Conservation (phyloP, 1,140 invertebrate species). For the Brachionus plicatilis region DNA sequence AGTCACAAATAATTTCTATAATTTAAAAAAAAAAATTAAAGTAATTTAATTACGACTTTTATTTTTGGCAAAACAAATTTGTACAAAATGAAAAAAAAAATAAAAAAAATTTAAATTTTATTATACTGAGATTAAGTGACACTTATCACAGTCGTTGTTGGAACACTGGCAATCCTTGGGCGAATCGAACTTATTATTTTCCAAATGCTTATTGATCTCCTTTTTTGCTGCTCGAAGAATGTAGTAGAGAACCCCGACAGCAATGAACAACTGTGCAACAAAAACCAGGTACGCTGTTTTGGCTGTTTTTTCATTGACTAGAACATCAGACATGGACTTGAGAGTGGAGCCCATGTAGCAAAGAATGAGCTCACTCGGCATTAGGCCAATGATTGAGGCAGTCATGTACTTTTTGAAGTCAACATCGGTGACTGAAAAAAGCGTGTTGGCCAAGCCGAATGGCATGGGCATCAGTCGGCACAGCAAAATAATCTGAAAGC, state of each 20-base stretch:
- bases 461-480: conserved; percentile 24
- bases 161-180: background rate
- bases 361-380: conserved; percentile 20
- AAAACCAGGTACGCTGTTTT: conserved; percentile 11
- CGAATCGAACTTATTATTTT: background rate
- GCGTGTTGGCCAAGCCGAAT: conserved; percentile 30
- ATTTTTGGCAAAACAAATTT: background rate
- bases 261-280: conserved; percentile 2
- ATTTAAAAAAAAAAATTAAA: no score
- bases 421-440: conserved; percentile 29
- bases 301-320: conserved; percentile 20
- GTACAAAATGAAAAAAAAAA: background rate
- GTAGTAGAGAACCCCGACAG: background rate
- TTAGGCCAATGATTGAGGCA: background rate
- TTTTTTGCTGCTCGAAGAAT: background rate
- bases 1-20: no score
- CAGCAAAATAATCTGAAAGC: conserved; percentile 1
- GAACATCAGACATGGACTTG: conserved; percentile 36
- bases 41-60: background rate
- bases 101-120: background rate
- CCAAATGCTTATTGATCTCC: background rate
- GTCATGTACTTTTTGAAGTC: conserved; percentile 12
- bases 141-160: background rate
- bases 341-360: conserved; percentile 26
- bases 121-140: background rate